Evolutionary conservation across 2,888 invertebrate genomes (phyloP), one percentile per base, ranked within the genome.

Genomic region (Physocephala rufipes): DNA sequence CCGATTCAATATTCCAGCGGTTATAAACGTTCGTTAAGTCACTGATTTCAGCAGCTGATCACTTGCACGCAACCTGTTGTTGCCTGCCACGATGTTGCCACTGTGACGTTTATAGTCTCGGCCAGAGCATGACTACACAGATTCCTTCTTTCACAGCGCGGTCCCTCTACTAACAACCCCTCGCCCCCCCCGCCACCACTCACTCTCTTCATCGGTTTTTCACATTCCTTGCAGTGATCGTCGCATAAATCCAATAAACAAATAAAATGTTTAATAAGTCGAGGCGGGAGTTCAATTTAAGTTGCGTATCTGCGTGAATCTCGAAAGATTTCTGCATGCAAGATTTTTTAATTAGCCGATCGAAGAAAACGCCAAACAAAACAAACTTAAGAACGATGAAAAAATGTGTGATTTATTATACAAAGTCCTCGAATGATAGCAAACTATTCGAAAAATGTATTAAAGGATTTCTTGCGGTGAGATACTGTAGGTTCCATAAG

Each of bases 301-400:
- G 58, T 28, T 28, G 58, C 58, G 26, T 58, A 58, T 58, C 58
- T 26, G 58, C 58, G 24, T 28, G 53, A 21, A 58, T 58, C 58
- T 43, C 30, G 30, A 28, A 53, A 67, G 58, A 26, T 59, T 59
- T 28, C 47, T 62, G 62, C 68, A 68, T 68, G 68, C 68, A 36
- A 68, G 61, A 36, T 68, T n/a, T 68, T 68, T 68, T 68, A 68
- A 68, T 68, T 68, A 68, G 68, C 62, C 62, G 62, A 30, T 30
- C 61, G 61, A 47, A 51, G 61, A 43, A 64, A 26, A 28, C 51
- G 24, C 19, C 28, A 15, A 9, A 4, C 36, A 36, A 36, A 36
- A 9, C 36, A 4, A 9, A 7, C 4, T 36, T 7, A 36, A 36
- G 9, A 36, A 36, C 4, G 36, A 36, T 7, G 49, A n/a, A n/a